Base-by-base conservation (phyloP, 2,888 invertebrate species). In the Cryptops parisi region DNA sequence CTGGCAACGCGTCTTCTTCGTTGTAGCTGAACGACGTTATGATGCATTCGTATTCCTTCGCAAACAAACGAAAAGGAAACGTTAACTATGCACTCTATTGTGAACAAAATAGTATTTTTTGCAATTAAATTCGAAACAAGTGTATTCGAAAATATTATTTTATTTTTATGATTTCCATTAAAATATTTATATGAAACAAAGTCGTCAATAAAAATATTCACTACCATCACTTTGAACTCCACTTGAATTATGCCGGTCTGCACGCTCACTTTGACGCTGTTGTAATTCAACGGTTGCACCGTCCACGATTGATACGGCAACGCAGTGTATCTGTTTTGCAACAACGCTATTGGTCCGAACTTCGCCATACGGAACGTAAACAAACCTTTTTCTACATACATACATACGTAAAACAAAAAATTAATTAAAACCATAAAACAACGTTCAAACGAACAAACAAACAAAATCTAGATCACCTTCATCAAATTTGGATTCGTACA, bases 401-500 rank as follows among this genome's bases (percentile, higher is more conserved):
- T 41, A 41, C 17, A 46, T n/a, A n/a, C n/a, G n/a, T n/a, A n/a
- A n/a, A n/a, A n/a, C 6, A 12, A 46, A 46, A 46, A 22, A 46
- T 12, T 46, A 9, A 23, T 12, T 46, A 23, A 23, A 41, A 41
- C 9, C 5, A 17, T 41, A 41, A 41, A 41, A 41, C 6, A 33
- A 15, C 33, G 15, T 6, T 33, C n/a, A n/a, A n/a, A n/a, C n/a
- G n/a, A n/a, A n/a, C n/a, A n/a, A n/a, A n/a, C n/a, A n/a, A n/a
- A n/a, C n/a, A n/a, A n/a, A n/a, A n/a, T n/a, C n/a, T n/a, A n/a
- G n/a, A 33, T 12, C 25, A 46, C 46, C 46, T 50, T 50, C 50
- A 25, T 50, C 50, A 40, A 26, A 50, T 22, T 50, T 50, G 23
- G 25, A 19, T n/a, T 50, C 41, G 17, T 50, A 50, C 5, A 50